Conservation (phyloP, 2,888 invertebrate species). For the Lottia scabra region DNA sequence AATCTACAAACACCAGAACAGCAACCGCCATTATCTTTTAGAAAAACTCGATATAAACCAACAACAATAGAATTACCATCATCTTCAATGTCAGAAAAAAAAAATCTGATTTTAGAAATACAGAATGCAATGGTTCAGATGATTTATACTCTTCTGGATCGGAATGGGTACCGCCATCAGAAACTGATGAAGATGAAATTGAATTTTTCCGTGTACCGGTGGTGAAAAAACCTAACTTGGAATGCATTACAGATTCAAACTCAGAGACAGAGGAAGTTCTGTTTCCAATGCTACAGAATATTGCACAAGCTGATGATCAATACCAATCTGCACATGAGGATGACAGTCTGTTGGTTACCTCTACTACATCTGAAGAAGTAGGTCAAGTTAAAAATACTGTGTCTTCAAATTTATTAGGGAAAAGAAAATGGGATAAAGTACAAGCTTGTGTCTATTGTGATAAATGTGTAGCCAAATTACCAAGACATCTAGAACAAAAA, state of each 20-base stretch:
- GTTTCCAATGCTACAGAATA: conserved; percentile 1
- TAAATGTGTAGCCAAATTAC: conserved; percentile 5
- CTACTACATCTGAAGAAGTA: neutral
- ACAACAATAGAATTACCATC: neutral
- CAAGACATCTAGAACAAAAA: conserved; percentile 2
- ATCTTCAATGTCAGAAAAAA: neutral
- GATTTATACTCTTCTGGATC: neutral
- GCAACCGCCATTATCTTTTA: no score
- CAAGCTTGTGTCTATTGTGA: neutral
- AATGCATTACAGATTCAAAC: neutral
- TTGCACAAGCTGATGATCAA: neutral
- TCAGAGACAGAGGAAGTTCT: neutral
- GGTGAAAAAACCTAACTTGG: conserved; percentile 1
- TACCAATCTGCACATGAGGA: neutral
- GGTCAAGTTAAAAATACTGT: neutral
- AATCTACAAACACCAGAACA: no score
- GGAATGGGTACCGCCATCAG: conserved; percentile 2
- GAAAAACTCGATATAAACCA: no score
- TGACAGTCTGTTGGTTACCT: neutral
- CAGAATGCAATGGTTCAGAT: neutral
- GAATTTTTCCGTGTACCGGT: neutral
- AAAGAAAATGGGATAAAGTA: conserved; percentile 5
- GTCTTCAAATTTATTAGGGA: neutral
- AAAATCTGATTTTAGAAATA: neutral
- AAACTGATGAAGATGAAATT: conserved; percentile 3